Conservation (phyloP, 2,113 vertebrate species). For the Muscicapa adusta region DNA sequence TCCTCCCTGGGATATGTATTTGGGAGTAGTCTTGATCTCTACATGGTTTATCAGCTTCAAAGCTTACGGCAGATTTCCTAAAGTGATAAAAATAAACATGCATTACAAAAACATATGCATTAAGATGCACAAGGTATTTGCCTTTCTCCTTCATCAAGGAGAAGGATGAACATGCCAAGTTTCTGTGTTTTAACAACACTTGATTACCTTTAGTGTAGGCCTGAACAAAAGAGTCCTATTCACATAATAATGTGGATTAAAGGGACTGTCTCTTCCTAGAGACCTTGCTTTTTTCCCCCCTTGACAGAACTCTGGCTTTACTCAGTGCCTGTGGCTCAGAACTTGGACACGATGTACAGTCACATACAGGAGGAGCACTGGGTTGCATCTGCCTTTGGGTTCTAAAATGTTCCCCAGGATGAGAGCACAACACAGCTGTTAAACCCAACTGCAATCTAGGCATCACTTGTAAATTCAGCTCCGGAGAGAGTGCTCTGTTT, state of each 20-base stretch:
- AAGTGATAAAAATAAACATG: not conserved
- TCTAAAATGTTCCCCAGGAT: not conserved
- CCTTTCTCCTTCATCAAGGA: not conserved
- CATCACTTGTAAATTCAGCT: not conserved
- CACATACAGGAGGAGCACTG: not conserved
- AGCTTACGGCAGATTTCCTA: not conserved
- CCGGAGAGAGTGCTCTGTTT: not conserved
- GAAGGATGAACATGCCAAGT: not conserved
- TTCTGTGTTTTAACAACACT: not conserved
- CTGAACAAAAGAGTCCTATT: not conserved
- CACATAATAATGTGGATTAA: not conserved
- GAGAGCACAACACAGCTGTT: not conserved
- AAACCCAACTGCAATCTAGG: not conserved
- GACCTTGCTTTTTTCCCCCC: not conserved
- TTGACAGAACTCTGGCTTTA: not conserved
- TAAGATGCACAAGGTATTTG: not conserved
- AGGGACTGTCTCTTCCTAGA: not conserved
- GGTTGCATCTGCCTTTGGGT: not conserved
- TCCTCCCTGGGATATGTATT: not conserved
- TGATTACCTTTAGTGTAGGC: not conserved
- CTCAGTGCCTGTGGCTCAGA: not conserved
- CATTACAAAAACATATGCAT: not conserved
- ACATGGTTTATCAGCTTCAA: not conserved
- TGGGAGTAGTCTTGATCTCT: not conserved
- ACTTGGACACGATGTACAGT: rapidly evolving